Base-by-base conservation (phyloP, 2,888 invertebrate species). In the Tholera decimalis region DNA sequence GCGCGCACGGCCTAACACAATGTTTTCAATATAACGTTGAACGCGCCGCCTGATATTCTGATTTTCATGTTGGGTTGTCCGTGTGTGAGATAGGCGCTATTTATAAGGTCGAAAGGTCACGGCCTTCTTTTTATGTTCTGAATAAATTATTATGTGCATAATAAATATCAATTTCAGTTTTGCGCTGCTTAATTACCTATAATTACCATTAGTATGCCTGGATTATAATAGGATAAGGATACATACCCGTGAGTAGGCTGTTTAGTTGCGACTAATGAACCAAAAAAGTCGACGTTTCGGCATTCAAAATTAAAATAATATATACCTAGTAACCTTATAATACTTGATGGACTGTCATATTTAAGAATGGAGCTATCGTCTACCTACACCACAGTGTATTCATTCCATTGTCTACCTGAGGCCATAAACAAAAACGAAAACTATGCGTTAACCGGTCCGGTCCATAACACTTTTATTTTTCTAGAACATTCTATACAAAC, bases 401-500 rank as follows among this genome's bases (percentile, higher is more conserved):
- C n/a, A n/a, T n/a, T n/a, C 37, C 26, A 61, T 61, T 77, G 44
- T 46, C 18, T 37, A 50, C 22, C 22, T 5, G 57, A 54, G 20
- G 30, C 18, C 50, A 55, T 63, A 63, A 56, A 59, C 33, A 53
- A 47, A 54, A 54, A 62, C 39, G 46, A 44, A 55, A 54, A 30
- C 41, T 13, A 1, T 55, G 50, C 47, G 43, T 28, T 13, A 61
- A 58, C 55, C 43, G 39, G 47, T 46, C 13, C 30, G 30, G 20
- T 58, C 18, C 33, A 47, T 41, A 46, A 51, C 56, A 13, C 22
- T 35, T 55, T 63, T 57, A 44, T 64, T 76, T 39, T 72, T 77
- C 73, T 67, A 77, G 80, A 80, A 50, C 60, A 55, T 71, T 66
- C 58, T 63, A 83, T 82, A 83, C 77, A 65, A 80, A 82, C 53